A percentile compares a stretch with the other conserved stretches of the same genome.
These are phyloP conservation scores for Malurus cyaneus DNA, from an alignment of 2,113 vertebrate species.

Conservation along the genomic window DNA sequence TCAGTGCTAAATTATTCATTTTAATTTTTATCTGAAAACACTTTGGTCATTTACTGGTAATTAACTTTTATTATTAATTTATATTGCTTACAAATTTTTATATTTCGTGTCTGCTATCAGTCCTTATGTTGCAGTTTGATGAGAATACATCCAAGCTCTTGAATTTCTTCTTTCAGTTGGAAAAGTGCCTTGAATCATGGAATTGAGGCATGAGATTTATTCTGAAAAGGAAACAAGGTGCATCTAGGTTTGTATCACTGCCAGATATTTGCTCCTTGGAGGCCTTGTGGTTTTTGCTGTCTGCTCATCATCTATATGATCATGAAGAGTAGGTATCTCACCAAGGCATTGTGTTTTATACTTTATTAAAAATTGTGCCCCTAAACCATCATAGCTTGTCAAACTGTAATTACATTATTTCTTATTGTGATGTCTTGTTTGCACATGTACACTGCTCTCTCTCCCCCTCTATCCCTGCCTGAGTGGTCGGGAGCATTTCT, in stretches of 20 bases:
- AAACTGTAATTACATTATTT: not conserved
- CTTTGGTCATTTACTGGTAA: not conserved
- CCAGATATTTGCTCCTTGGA: not conserved
- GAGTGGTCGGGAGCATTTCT: not conserved
- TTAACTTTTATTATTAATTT: constrained; percentile 5
- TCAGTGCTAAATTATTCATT: not conserved
- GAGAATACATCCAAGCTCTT: not conserved
- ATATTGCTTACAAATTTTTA: not conserved
- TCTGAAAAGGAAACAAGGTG: not conserved
- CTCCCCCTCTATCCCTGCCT: not conserved
- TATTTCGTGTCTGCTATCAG: not conserved
- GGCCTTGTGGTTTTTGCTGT: not conserved
- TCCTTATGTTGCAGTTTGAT: not conserved
- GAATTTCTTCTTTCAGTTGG: not conserved
- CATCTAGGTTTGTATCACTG: not conserved
- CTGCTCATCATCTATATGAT: not conserved
- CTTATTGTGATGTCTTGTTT: not conserved
- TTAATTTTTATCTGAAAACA: not conserved
- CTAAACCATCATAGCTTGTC: not conserved
- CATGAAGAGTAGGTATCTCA: not conserved
- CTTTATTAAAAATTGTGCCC: not conserved
- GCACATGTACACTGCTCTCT: not conserved
- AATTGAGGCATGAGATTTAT: not conserved
- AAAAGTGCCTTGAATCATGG: not conserved
- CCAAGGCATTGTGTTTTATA: not conserved